These are phyloP conservation scores for Tragelaphus buxtoni DNA, from an alignment of 2,113 vertebrate genomes.

Conservation along the genomic window DNA sequence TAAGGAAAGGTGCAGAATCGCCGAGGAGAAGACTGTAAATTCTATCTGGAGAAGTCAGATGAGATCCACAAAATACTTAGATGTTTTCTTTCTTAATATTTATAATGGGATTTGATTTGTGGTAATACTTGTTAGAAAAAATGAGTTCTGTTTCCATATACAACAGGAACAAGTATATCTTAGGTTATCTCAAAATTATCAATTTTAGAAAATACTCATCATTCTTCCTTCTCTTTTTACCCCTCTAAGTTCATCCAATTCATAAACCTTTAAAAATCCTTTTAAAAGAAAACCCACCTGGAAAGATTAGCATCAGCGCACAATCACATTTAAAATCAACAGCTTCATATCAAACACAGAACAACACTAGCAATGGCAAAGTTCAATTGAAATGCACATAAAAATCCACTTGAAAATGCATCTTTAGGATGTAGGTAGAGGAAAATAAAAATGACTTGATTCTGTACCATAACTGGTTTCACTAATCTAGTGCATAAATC, in stretches of 20 bases:
- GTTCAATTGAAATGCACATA: slow-evolving; percentile 20
- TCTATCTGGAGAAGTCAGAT: not conserved
- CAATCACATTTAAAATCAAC: slow-evolving; percentile 7
- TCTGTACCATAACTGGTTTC: not conserved
- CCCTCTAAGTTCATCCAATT: not conserved
- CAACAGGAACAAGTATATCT: not conserved
- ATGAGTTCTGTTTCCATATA: not conserved
- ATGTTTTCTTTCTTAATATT: not conserved
- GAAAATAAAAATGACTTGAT: slow-evolving; percentile 16
- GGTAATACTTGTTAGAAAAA: slow-evolving; percentile 25
- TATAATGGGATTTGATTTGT: not conserved
- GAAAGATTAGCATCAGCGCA: not conserved
- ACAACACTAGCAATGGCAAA: slow-evolving; percentile 57
- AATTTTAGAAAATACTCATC: not conserved
- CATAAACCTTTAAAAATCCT: not conserved
- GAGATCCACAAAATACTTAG: not conserved
- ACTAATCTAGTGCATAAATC: slow-evolving; percentile 16
- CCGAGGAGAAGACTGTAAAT: not conserved
- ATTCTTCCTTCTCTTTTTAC: not conserved
- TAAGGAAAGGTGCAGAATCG: not conserved
- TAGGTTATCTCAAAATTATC: not conserved
- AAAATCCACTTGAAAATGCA: slow-evolving; percentile 22
- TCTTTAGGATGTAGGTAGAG: not conserved
- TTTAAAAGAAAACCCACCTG: not conserved
- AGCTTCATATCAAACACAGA: slow-evolving; percentile 46